Evolutionary conservation across 2,888 invertebrate species (phyloP).

Genomic region (Drosophila nr. perissopoda): DNA sequence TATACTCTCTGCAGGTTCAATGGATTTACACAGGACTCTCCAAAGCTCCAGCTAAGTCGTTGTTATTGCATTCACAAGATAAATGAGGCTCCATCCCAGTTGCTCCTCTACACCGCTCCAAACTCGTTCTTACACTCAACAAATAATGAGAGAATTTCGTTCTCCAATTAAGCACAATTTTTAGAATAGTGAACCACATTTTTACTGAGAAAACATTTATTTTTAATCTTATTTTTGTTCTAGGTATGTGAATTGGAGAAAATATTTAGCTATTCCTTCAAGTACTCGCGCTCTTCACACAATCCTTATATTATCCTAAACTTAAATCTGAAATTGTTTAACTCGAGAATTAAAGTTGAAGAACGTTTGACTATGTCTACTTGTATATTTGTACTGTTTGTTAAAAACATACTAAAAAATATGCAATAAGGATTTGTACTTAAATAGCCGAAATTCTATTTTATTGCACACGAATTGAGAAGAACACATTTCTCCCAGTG

Average conservation of each 20-base stretch:
- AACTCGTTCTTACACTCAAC: slow-evolving; percentile 1
- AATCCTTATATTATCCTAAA: not conserved
- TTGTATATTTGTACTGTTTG: not conserved
- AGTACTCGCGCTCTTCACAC: not conserved
- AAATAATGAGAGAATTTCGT: not conserved
- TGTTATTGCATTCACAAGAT: slow-evolving; percentile 81
- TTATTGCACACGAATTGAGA: not conserved
- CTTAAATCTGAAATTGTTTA: not conserved
- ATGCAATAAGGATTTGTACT: not conserved
- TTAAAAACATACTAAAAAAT: not conserved
- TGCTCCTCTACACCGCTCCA: slow-evolving; percentile 18
- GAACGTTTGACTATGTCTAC: not conserved
- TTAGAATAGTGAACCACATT: not conserved
- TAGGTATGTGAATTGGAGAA: not conserved
- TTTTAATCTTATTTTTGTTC: not conserved
- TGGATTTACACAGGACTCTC: slow-evolving; percentile 71
- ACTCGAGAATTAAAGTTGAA: not conserved
- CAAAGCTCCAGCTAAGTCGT: slow-evolving; percentile 78
- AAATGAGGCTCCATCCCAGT: slow-evolving; percentile 69
- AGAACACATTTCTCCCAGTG: not conserved
- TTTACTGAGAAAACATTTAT: not conserved
- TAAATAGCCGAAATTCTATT: not conserved
- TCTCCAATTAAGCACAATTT: not conserved
- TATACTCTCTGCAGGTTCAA: slow-evolving; percentile 68
- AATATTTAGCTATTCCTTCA: not conserved